phyloP scores from a whole-genome alignment of 2,888 invertebrate species.

The Oscheius sp. region DNA sequence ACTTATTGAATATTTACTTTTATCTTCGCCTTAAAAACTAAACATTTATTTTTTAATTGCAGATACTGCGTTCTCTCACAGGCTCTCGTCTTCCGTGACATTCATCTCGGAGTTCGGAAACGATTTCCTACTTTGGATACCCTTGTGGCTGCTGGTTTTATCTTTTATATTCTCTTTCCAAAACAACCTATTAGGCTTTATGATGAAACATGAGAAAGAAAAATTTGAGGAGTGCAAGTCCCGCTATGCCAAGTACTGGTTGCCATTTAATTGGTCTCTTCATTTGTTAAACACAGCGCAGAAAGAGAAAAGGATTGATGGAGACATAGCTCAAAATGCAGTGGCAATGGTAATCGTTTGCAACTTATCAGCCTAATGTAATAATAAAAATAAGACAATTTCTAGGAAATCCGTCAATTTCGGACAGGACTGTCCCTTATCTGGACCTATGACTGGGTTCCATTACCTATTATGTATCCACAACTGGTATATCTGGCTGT shows the following conservation, averaged over 20 bases:
- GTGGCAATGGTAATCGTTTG: conserved; percentile 37
- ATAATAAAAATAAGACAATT: neutral
- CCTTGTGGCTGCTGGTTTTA: conserved; percentile 43
- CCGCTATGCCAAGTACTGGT: conserved; percentile 62
- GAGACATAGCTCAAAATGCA: conserved; percentile 39
- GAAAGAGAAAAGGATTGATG: conserved; percentile 42
- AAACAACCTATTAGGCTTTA: conserved; percentile 35
- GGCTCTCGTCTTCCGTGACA: conserved; percentile 55
- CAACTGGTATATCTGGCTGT: conserved; percentile 53
- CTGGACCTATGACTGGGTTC: conserved; percentile 58
- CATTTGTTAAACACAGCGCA: conserved; percentile 49
- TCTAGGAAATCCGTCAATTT: conserved; percentile 47
- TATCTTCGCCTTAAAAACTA: neutral
- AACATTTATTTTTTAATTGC: neutral
- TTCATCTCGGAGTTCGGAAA: conserved; percentile 51
- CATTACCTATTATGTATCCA: conserved; percentile 61
- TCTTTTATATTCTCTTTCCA: neutral
- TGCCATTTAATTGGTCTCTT: conserved; percentile 63
- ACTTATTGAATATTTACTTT: neutral
- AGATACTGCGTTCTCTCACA: conserved; percentile 52
- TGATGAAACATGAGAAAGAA: conserved; percentile 48
- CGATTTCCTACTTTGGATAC: conserved; percentile 48
- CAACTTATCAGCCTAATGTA: neutral
- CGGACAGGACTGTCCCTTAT: conserved; percentile 44
- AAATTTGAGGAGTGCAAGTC: conserved; percentile 43